A percentile compares a stretch with the other conserved stretches of the same genome.
Conservation (phyloP, 2,113 vertebrate species). For the Crotophaga sulcirostris region DNA sequence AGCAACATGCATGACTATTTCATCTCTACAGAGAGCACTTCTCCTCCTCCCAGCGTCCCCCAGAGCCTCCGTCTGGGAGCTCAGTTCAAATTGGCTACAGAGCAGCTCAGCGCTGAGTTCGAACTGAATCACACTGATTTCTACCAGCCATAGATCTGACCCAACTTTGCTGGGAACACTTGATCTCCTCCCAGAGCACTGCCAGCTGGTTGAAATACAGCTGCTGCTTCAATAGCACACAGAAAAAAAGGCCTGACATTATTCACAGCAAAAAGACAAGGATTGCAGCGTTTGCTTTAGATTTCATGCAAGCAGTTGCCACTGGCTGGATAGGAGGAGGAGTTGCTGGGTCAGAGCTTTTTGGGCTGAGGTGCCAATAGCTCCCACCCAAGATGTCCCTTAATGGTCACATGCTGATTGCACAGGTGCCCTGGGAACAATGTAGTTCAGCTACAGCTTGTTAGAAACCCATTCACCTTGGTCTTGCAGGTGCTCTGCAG, state of each 20-base stretch:
- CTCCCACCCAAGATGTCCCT: neutral
- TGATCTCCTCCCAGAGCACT: neutral
- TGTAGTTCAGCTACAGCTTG: neutral
- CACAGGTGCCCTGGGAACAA: neutral
- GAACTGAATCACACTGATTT: neutral
- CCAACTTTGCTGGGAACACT: constrained; percentile 1
- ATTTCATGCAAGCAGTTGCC: neutral
- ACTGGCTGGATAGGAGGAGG: neutral
- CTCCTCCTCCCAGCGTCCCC: neutral
- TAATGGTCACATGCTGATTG: neutral
- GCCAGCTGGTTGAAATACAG: constrained; percentile 47
- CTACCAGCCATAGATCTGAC: neutral
- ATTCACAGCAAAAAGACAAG: neutral
- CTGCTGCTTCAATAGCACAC: neutral
- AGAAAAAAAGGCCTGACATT: neutral
- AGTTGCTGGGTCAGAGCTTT: neutral
- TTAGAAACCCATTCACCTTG: neutral
- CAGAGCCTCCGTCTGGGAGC: neutral
- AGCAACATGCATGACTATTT: neutral
- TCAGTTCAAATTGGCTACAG: neutral
- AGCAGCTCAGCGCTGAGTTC: neutral
- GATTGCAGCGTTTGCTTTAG: neutral
- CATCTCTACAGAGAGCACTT: neutral
- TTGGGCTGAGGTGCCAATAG: neutral
- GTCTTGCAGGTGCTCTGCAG: neutral